Conservation (phyloP, 2,797 vertebrate species). For the Spinus pinus region DNA sequence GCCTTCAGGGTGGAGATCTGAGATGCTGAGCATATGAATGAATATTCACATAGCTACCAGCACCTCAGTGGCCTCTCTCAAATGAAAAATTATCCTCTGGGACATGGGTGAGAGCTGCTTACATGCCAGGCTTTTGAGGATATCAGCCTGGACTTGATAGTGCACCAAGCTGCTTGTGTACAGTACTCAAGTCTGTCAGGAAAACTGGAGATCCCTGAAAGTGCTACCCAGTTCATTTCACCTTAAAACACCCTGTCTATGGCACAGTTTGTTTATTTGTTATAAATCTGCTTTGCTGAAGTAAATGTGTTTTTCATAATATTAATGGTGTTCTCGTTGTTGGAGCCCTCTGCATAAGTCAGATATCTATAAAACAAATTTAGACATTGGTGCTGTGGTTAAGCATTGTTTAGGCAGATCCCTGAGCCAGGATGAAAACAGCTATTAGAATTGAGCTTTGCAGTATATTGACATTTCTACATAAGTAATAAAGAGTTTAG, state of each 20-base stretch:
- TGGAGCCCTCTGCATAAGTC: background rate
- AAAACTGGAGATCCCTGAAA: background rate
- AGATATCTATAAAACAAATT: slow-evolving; percentile 30
- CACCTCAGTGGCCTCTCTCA: background rate
- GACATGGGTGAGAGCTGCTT: background rate
- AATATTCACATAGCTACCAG: background rate
- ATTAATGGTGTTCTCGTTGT: background rate
- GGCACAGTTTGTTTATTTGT: background rate
- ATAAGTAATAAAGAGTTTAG: slow-evolving; percentile 26
- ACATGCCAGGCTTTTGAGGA: background rate
- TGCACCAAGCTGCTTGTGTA: background rate
- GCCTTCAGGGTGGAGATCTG: background rate
- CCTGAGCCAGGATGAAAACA: background rate
- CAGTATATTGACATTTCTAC: slow-evolving; percentile 6
- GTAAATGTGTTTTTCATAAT: background rate
- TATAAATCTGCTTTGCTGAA: background rate
- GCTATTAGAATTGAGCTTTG: slow-evolving; percentile 22
- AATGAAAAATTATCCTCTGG: background rate
- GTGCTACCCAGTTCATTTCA: background rate
- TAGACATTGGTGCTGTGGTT: background rate
- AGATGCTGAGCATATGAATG: background rate
- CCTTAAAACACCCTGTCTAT: background rate
- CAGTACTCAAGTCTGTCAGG: background rate
- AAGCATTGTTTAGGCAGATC: slow-evolving; percentile 32
- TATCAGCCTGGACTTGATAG: background rate